A percentile compares a stretch with the other conserved stretches of the same genome.
Conservation (phyloP, 2,888 invertebrate species). For the Eupithecia abbreviata region DNA sequence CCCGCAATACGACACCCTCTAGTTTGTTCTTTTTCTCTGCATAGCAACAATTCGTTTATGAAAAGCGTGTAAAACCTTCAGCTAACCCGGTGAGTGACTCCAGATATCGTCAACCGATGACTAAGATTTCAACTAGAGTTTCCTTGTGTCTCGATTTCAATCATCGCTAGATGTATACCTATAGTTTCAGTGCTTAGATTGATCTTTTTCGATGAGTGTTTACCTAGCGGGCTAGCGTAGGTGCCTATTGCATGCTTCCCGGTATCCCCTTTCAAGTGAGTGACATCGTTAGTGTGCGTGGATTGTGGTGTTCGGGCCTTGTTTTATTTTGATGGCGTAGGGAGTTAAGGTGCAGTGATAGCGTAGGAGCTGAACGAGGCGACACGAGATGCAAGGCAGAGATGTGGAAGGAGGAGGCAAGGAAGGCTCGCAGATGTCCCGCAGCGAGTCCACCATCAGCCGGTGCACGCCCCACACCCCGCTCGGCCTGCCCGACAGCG, state of each 20-base stretch:
- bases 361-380: constrained; percentile 77
- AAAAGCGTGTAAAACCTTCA: constrained; percentile 60
- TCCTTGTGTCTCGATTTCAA: constrained; percentile 54
- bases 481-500: constrained; percentile 86
- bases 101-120: constrained; percentile 27
- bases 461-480: constrained; percentile 80
- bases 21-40: constrained; percentile 55
- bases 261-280: constrained; percentile 70
- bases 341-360: constrained; percentile 77
- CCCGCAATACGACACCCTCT: constrained; percentile 59
- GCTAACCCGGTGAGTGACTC: constrained; percentile 67
- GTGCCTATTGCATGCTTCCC: constrained; percentile 75
- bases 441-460: constrained; percentile 89
- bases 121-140: constrained; percentile 51
- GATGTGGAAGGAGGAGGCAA: constrained; percentile 70
- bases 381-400: constrained; percentile 74
- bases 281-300: constrained; percentile 62
- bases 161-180: constrained; percentile 49
- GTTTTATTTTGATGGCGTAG: constrained; percentile 76
- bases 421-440: constrained; percentile 85
- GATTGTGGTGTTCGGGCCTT: constrained; percentile 61
- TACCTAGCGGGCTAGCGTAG: constrained; percentile 72
- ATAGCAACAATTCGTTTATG: constrained; percentile 47
- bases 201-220: constrained; percentile 61
- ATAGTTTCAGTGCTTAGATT: constrained; percentile 69